Conservation (phyloP, 2,113 vertebrate species). For the Xyrauchen texanus region DNA sequence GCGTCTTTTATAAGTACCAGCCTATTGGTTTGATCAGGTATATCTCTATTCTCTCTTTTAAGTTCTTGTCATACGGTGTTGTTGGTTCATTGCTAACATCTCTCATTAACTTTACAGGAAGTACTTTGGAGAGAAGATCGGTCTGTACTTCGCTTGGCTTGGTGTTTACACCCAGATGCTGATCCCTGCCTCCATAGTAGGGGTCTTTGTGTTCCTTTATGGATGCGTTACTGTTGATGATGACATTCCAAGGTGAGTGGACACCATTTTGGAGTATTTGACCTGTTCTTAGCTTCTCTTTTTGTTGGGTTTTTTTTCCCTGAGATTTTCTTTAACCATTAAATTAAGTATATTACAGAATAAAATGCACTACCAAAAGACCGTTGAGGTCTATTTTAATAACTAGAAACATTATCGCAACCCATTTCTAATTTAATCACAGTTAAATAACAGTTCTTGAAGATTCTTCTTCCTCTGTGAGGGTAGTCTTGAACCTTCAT, state of each 20-base stretch:
- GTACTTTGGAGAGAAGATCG: slow-evolving; percentile 98
- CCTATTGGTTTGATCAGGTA: slow-evolving; percentile 93
- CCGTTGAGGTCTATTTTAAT: neutral
- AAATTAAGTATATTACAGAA: no score
- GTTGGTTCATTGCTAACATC: neutral
- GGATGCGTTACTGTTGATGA: slow-evolving; percentile 93
- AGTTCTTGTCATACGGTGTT: neutral
- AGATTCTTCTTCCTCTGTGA: no score
- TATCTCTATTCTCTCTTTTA: slow-evolving; percentile 44
- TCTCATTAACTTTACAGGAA: slow-evolving; percentile 75
- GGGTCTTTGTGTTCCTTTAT: slow-evolving; percentile 94
- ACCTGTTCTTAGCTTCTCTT: no score
- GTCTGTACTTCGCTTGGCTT: slow-evolving; percentile 97
- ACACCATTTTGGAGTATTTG: neutral
- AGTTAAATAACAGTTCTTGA: neutral
- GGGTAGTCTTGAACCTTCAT: neutral
- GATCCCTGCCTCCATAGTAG: slow-evolving; percentile 93
- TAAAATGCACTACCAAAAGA: neutral
- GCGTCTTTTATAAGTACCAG: slow-evolving; percentile 96
- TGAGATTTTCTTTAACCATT: no score
- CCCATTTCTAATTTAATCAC: neutral
- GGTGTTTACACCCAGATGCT: slow-evolving; percentile 98
- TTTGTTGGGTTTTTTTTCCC: no score
- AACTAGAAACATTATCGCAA: neutral
- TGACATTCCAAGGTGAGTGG: slow-evolving; percentile 89